Evolutionary conservation across 2,797 vertebrate genomes (phyloP), one percentile per base, ranked within the genome.

Genomic region (Mormyrops boulengeri): DNA sequence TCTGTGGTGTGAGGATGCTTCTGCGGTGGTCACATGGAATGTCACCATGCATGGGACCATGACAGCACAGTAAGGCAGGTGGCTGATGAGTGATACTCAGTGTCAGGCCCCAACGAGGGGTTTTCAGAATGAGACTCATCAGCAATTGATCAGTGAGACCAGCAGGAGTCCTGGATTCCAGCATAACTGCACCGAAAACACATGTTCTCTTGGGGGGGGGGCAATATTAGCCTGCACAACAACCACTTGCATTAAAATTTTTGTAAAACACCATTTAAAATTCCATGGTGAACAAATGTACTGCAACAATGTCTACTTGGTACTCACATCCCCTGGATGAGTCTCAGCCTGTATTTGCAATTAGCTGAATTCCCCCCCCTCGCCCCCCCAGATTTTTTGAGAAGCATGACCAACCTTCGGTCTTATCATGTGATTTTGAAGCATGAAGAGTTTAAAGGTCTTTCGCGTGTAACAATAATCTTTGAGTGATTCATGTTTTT

Each of bases 261-360:
- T 77, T 55, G 4, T 87, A 11, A 52, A 88, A 90, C 52, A 57
- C 22, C 3, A 12, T 82, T 84, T 77, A 84, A 89, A 38, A 88
- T 90, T 89, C 53, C 85, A 55, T 47, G 47, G 47, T 82, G 88
- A 30, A 91, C 60, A 91, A 89, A 91, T 88, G 89, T 88, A 91
- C 86, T 49, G 53, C 57, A 34, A 82, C 52, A 57, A 34, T 89
- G 26, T 90, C 57, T 80, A 22, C 57, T 82, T 89, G 88, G 85
- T 47, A 88, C 89, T 89, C 55, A 85, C 88, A 88, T 84, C 80
- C 89, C 87, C 89, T 84, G 19, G 87, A 88, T 84, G 53, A 69
- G 30, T 34, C 53, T 84, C n/a, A 34, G 26, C 80, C 88, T 82
- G 52, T 88, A 88, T 89, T 87, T 90, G 60, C 87, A 80, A 6